Percentiles rank a stretch among this genome's conserved stretches.
Conservation (phyloP, 2,888 invertebrate species). For the Tuta absoluta region DNA sequence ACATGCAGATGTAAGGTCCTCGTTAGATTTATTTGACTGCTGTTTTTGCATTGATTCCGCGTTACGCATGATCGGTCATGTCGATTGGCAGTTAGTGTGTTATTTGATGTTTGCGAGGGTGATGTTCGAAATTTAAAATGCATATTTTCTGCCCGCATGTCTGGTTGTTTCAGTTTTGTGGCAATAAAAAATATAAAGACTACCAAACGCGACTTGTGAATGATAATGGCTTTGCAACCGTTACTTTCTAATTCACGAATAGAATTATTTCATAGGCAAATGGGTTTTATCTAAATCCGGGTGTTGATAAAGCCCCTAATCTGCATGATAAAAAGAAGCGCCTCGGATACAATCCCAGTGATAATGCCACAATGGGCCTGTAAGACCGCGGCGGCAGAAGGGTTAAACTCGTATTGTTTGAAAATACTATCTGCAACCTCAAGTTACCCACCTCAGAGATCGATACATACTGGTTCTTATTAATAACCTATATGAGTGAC, state of each 20-base stretch:
- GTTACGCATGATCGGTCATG: conserved; percentile 78
- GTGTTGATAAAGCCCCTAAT: conserved; percentile 69
- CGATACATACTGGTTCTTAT: too few relatives aligned
- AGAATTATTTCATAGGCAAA: conserved; percentile 23
- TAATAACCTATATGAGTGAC: too few relatives aligned
- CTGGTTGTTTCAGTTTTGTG: not conserved
- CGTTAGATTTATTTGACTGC: conserved; percentile 80
- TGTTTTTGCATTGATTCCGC: conserved; percentile 72
- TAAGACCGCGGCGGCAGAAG: conserved; percentile 61
- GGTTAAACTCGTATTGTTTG: conserved; percentile 77
- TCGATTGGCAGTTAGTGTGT: conserved; percentile 75
- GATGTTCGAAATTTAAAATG: conserved; percentile 36
- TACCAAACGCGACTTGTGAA: not conserved
- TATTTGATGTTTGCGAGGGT: conserved; percentile 47
- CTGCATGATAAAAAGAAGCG: conserved; percentile 78
- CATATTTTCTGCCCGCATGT: conserved; percentile 39
- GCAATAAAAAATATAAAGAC: not conserved
- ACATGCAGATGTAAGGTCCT: conserved; percentile 79
- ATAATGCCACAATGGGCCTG: conserved; percentile 65
- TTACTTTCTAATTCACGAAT: conserved; percentile 5
- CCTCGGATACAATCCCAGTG: conserved; percentile 70
- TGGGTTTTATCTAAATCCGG: conserved; percentile 59
- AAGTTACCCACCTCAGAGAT: too few relatives aligned
- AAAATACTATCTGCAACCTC: conserved; percentile 35
- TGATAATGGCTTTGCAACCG: not conserved